Evolutionary conservation across 2,888 invertebrate species (phyloP).

Genomic region (Lithophane leautieri): DNA sequence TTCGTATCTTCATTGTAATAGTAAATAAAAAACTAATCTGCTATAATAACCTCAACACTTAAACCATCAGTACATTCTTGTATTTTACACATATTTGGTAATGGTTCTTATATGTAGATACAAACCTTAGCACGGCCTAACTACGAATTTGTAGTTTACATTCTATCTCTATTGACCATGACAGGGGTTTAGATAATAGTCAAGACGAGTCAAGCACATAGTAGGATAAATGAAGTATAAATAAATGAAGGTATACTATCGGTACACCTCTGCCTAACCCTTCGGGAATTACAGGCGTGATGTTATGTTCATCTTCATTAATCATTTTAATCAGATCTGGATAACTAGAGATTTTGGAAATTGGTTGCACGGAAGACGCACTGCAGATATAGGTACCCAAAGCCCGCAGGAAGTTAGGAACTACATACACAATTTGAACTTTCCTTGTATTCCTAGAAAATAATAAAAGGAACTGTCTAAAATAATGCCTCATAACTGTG

Average conservation of each 20-base stretch:
- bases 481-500: neutral
- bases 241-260: no score
- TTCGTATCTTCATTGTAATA: slow-evolving; percentile 1
- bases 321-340: neutral
- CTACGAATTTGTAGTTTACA: slow-evolving; percentile 1
- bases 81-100: slow-evolving; percentile 39
- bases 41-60: slow-evolving; percentile 42
- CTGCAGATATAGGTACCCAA: neutral
- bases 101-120: slow-evolving; percentile 20
- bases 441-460: neutral
- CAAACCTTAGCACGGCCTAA: slow-evolving; percentile 43
- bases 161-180: neutral
- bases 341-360: neutral
- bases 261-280: no score
- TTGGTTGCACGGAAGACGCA: neutral
- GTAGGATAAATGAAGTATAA: neutral
- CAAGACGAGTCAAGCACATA: neutral
- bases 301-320: neutral
- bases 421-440: neutral
- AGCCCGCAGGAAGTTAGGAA: neutral
- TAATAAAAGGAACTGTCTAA: neutral
- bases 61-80: slow-evolving; percentile 16
- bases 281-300: no score
- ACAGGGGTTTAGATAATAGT: neutral
- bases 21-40: slow-evolving; percentile 26